Conservation (phyloP, 2,888 invertebrate species). For the Ornithoptera alexandrae region DNA sequence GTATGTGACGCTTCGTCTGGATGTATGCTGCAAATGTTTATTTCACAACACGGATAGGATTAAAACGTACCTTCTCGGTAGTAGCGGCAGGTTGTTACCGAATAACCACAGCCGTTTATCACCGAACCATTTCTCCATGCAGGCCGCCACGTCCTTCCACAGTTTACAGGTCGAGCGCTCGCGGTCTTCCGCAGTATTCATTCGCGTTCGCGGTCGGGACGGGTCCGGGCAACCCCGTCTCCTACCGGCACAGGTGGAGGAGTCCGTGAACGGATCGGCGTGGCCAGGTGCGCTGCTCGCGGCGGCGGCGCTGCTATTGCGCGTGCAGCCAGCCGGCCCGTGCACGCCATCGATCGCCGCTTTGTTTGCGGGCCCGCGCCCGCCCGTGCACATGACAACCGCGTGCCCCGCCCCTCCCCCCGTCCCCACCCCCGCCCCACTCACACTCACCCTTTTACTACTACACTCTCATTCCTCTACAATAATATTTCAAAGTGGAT, state of each 20-base stretch:
- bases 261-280: not conserved
- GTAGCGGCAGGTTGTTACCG: conserved; percentile 91
- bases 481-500: too few relatives aligned
- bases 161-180: conserved; percentile 59
- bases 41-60: not conserved
- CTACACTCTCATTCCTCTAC: too few relatives aligned
- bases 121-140: conserved; percentile 96
- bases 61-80: conserved; percentile 86
- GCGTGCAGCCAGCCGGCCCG: not conserved
- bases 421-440: too few relatives aligned
- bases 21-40: not conserved
- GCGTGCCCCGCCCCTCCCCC: conserved; percentile 37
- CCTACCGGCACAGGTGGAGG: not conserved
- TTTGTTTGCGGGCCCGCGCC: conserved; percentile 74
- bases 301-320: not conserved
- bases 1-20: not conserved
- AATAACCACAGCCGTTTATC: conserved; percentile 95
- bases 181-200: conserved; percentile 48
- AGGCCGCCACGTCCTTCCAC: conserved; percentile 77
- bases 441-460: too few relatives aligned
- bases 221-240: conserved; percentile 1
- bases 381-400: conserved; percentile 78
- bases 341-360: conserved; percentile 63
- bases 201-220: conserved; percentile 58
- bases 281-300: not conserved